Percentiles rank a stretch among this genome's conserved stretches.
Evolutionary conservation across 2,888 invertebrate genomes (phyloP).

Genomic region (Xanthia icteritia): DNA sequence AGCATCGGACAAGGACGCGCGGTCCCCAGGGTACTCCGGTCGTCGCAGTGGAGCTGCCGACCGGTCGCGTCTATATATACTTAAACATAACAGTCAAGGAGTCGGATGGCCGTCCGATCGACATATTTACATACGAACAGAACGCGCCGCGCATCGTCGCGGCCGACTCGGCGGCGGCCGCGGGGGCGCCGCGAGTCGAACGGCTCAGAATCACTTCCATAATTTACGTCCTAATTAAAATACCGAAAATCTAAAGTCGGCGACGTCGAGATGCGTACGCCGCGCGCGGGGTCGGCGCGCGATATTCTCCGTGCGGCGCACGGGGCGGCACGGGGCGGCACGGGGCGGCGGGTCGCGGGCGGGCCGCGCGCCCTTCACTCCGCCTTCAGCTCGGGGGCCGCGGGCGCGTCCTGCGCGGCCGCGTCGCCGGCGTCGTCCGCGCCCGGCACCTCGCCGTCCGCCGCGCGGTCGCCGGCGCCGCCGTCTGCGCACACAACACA

Average conservation of each 20-base stretch:
- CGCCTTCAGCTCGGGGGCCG: constrained; percentile 73
- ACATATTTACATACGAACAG: constrained; percentile 87
- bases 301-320: constrained; percentile 58
- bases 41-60: constrained; percentile 79
- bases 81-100: constrained; percentile 89
- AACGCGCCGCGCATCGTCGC: constrained; percentile 76
- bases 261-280: constrained; percentile 61
- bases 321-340: constrained; percentile 30
- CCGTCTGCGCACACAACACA: constrained; percentile 72
- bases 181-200: constrained; percentile 76
- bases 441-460: constrained; percentile 72
- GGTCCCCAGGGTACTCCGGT: constrained; percentile 78
- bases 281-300: constrained; percentile 60
- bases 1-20: constrained; percentile 83
- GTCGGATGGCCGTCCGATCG: constrained; percentile 84
- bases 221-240: constrained; percentile 89
- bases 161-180: constrained; percentile 64
- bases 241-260: constrained; percentile 84
- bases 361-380: constrained; percentile 76
- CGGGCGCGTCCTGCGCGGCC: constrained; percentile 70
- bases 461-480: constrained; percentile 78
- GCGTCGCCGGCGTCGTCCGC: constrained; percentile 74
- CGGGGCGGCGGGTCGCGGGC: constrained; percentile 72
- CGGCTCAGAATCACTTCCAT: constrained; percentile 87
- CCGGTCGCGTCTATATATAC: constrained; percentile 85